A percentile compares a stretch with the other conserved stretches of the same genome.
phyloP scores from a whole-genome alignment of 92 coral and sea anemone species.

The Parazoanthus swiftii region DNA sequence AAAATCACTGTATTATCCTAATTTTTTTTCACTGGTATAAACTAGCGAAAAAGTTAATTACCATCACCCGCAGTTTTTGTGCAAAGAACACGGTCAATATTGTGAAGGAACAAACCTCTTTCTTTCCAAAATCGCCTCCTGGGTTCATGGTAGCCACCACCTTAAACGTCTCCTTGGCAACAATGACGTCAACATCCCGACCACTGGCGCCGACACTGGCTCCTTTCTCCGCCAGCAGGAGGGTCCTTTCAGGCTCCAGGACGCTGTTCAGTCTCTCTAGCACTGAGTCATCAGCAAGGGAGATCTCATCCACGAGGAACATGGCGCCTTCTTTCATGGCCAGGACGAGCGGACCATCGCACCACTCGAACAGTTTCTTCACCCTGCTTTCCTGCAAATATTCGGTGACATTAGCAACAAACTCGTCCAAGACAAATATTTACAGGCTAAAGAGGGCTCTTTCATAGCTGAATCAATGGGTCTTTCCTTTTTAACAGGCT shows the following conservation, averaged over 20 bases:
- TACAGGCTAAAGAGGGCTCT: too few relatives aligned
- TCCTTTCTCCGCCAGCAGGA: slow-evolving; percentile 97
- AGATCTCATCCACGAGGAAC: slow-evolving; percentile 94
- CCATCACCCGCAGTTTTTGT: neutral
- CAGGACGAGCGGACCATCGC: slow-evolving; percentile 90
- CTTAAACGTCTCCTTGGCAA: slow-evolving; percentile 75
- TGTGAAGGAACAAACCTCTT: slow-evolving; percentile 68
- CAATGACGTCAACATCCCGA: slow-evolving; percentile 72
- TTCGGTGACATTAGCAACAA: neutral
- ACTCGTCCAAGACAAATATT: neutral
- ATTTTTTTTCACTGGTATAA: too few relatives aligned
- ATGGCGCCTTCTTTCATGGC: slow-evolving; percentile 93
- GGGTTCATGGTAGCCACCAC: slow-evolving; percentile 97
- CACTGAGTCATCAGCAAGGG: slow-evolving; percentile 97
- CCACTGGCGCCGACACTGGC: slow-evolving; percentile 50
- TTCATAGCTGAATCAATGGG: too few relatives aligned
- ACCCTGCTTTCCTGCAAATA: slow-evolving; percentile 63
- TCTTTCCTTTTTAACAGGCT: too few relatives aligned
- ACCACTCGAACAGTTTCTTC: slow-evolving; percentile 91
- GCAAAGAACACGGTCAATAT: neutral
- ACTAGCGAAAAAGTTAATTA: neutral
- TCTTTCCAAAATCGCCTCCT: slow-evolving; percentile 98
- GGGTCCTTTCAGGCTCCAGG: slow-evolving; percentile 92
- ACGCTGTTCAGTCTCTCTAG: slow-evolving; percentile 97
- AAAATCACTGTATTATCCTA: too few relatives aligned